Conservation (phyloP, 2,888 invertebrate genomes). For the Dorcus parallelipipedus region DNA sequence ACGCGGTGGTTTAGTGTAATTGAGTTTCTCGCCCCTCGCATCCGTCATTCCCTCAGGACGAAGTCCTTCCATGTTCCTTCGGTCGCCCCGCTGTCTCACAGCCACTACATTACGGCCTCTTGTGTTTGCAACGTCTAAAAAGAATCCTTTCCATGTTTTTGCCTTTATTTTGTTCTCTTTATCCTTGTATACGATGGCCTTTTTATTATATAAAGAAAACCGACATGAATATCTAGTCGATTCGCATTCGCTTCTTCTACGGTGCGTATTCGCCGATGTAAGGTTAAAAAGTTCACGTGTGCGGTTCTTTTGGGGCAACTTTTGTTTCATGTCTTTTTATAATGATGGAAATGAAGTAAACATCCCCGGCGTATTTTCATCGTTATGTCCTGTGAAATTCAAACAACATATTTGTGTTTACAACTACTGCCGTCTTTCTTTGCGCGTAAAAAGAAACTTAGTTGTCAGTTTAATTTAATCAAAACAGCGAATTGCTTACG, state of each 20-base stretch:
- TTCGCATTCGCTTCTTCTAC: conserved; percentile 15
- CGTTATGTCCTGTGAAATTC: too few relatives aligned
- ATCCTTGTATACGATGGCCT: conserved; percentile 12
- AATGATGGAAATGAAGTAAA: too few relatives aligned
- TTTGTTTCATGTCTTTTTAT: too few relatives aligned
- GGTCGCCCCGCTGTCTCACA: conserved; percentile 9
- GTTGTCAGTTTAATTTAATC: too few relatives aligned
- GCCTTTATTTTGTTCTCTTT: conserved; percentile 14
- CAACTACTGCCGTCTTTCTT: too few relatives aligned
- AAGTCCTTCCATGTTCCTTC: conserved; percentile 12
- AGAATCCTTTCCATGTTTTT: conserved; percentile 16
- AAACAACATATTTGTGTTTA: too few relatives aligned
- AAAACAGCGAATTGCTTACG: too few relatives aligned
- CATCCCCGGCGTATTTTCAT: too few relatives aligned
- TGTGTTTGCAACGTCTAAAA: conserved; percentile 17
- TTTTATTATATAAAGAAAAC: conserved; percentile 18
- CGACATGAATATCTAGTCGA: conserved; percentile 16
- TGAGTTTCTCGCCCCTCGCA: conserved; percentile 28
- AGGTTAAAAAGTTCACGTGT: not conserved
- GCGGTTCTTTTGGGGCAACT: not conserved
- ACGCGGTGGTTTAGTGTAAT: conserved; percentile 30
- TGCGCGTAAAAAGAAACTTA: too few relatives aligned
- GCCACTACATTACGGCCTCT: conserved; percentile 18
- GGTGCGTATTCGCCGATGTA: not conserved
- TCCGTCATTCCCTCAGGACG: conserved; percentile 24